Conservation (phyloP, 2,113 vertebrate species). For the Percina caprodes region DNA sequence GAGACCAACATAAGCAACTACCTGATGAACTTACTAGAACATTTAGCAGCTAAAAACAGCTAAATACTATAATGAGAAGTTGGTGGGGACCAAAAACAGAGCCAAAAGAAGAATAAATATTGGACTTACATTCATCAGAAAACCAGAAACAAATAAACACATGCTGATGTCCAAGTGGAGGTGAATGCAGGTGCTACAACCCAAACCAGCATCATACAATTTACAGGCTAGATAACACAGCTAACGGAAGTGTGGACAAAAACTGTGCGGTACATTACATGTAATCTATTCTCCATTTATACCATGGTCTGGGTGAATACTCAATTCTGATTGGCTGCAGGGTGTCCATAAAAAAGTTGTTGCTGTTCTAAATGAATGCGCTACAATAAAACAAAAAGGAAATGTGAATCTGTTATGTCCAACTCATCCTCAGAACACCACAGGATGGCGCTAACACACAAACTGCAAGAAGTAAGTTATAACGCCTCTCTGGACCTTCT, state of each 20-base stretch:
- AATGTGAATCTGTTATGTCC: too few relatives aligned
- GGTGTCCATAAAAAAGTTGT: too few relatives aligned
- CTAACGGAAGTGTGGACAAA: background rate
- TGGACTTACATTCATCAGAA: background rate
- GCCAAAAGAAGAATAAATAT: background rate
- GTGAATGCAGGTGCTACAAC: background rate
- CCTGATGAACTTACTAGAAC: background rate
- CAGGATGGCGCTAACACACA: too few relatives aligned
- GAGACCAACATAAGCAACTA: background rate
- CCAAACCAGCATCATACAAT: background rate
- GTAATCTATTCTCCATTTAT: background rate
- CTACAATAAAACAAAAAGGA: too few relatives aligned
- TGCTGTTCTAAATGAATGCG: too few relatives aligned
- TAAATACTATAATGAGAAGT: too few relatives aligned
- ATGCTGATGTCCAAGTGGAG: background rate
- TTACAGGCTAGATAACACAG: background rate
- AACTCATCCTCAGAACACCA: too few relatives aligned
- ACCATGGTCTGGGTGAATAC: too few relatives aligned
- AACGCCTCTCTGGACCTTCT: too few relatives aligned
- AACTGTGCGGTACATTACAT: background rate
- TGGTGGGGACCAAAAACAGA: background rate
- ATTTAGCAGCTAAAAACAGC: background rate
- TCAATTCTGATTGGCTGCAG: too few relatives aligned
- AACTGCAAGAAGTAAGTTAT: too few relatives aligned
- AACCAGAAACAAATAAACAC: background rate